Conservation (phyloP, 2,888 invertebrate species). For the Synanthedon andrenaeformis region DNA sequence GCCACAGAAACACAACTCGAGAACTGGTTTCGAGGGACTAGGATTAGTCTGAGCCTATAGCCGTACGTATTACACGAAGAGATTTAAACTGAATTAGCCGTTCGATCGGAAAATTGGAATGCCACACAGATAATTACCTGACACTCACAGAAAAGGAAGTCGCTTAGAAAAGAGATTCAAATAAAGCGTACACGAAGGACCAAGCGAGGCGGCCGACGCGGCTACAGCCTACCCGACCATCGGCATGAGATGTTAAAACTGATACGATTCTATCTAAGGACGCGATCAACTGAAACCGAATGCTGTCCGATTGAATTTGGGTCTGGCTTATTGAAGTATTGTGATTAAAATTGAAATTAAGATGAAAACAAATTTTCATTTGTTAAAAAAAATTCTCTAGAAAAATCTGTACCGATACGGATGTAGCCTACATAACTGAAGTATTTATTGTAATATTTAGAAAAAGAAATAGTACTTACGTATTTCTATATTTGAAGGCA, state of each 20-base stretch:
- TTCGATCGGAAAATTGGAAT: constrained; percentile 71
- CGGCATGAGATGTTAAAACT: constrained; percentile 34
- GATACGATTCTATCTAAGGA: constrained; percentile 27
- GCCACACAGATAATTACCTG: constrained; percentile 71
- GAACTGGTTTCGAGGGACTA: constrained; percentile 48
- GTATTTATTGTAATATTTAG: too few relatives aligned
- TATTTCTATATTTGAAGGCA: too few relatives aligned
- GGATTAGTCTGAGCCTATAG: constrained; percentile 59
- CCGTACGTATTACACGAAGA: constrained; percentile 63
- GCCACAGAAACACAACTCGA: constrained; percentile 21
- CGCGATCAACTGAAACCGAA: constrained; percentile 43
- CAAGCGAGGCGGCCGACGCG: constrained; percentile 36
- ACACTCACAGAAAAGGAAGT: constrained; percentile 70
- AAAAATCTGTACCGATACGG: too few relatives aligned
- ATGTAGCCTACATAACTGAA: too few relatives aligned
- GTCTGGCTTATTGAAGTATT: constrained; percentile 22
- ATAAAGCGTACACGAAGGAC: constrained; percentile 60
- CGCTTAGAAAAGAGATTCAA: constrained; percentile 63
- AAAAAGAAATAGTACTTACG: too few relatives aligned
- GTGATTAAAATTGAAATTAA: constrained; percentile 15
- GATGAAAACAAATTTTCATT: too few relatives aligned
- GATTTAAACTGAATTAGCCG: constrained; percentile 70
- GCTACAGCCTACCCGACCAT: constrained; percentile 17
- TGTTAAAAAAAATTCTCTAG: too few relatives aligned
- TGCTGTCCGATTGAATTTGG: constrained; percentile 44